These are phyloP conservation scores for Corynorhinus townsendii DNA, from an alignment of 2,113 vertebrate species.

Conservation along the genomic window DNA sequence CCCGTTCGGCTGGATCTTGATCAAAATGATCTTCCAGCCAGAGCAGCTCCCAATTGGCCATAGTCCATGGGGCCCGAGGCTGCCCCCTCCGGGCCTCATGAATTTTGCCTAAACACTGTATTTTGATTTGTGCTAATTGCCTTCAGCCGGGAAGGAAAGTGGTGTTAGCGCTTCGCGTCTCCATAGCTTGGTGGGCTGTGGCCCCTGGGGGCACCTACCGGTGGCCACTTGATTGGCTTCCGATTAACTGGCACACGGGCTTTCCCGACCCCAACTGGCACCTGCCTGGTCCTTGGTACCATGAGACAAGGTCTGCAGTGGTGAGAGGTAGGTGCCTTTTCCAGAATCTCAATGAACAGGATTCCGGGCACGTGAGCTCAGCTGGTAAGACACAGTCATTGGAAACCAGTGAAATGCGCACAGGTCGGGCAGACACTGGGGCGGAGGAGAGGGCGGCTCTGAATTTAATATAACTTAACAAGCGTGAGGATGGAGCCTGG, in stretches of 20 bases:
- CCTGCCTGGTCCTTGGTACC: not conserved
- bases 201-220: not conserved
- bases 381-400: not conserved
- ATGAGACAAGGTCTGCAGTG: not conserved
- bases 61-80: not conserved
- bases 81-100: not conserved
- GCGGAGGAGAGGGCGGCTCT: fast-evolving
- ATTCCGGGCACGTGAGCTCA: not conserved
- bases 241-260: not conserved
- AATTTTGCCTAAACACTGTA: not conserved
- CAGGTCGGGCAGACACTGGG: not conserved
- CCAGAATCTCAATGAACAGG: no score
- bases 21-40: not conserved
- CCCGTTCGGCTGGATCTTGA: not conserved
- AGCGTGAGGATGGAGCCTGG: not conserved
- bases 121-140: not conserved
- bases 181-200: not conserved
- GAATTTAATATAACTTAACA: not conserved
- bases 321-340: not conserved
- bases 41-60: not conserved
- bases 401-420: not conserved
- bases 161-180: not conserved
- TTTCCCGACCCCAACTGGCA: not conserved
- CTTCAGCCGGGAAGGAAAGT: not conserved
- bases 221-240: not conserved